phyloP scores from a whole-genome alignment of 2,888 invertebrate species.

The Nebria salina region DNA sequence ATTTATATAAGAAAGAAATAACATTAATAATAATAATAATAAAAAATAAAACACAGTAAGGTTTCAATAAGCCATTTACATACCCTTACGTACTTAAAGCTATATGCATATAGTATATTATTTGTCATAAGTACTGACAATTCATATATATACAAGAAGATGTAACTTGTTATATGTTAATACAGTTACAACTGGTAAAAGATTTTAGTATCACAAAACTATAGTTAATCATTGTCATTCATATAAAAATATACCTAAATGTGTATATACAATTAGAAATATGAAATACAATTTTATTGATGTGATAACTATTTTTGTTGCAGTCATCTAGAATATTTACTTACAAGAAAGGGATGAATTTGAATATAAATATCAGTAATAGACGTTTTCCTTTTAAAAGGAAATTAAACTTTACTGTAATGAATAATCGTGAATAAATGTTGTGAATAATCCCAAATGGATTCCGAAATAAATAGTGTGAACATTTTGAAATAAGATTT shows the following conservation, averaged over 20 bases:
- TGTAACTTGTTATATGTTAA: not conserved
- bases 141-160: not conserved
- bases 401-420: no score
- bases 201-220: slow-evolving; percentile 22
- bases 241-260: slow-evolving; percentile 2
- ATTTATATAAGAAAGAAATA: slow-evolving; percentile 40
- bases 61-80: slow-evolving; percentile 34
- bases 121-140: not conserved
- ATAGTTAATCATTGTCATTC: slow-evolving; percentile 10
- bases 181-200: not conserved
- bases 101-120: not conserved
- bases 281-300: not conserved
- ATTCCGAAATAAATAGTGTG: no score
- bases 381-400: not conserved
- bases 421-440: not conserved
- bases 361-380: slow-evolving; percentile 8
- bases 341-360: not conserved
- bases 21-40: slow-evolving; percentile 34
- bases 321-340: not conserved
- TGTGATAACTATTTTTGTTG: not conserved
- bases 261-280: not conserved
- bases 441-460: not conserved
- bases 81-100: slow-evolving; percentile 40
- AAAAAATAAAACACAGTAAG: slow-evolving; percentile 36
- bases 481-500: no score